These are phyloP conservation scores for Dryobotodes eremita DNA, from an alignment of 2,888 invertebrate species.

Conservation along the genomic window DNA sequence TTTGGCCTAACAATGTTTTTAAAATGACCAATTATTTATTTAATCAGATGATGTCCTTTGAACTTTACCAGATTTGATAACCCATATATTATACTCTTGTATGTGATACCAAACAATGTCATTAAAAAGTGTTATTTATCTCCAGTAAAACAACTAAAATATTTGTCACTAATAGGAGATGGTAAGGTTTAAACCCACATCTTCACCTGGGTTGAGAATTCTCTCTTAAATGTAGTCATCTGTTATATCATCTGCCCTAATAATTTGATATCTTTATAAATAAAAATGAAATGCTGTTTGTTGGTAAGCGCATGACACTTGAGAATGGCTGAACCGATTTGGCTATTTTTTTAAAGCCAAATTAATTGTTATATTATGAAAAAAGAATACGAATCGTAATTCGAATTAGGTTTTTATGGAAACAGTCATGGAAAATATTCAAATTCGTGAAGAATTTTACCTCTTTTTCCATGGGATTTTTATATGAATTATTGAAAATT, in stretches of 20 bases:
- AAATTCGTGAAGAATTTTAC: too few species aligned
- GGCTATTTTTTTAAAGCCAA: too few species aligned
- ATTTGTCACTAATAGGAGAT: neutral
- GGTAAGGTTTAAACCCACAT: neutral
- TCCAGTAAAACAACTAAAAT: neutral
- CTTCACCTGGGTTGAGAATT: neutral
- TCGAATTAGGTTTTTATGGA: too few species aligned
- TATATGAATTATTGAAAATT: too few species aligned
- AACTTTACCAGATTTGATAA: constrained; percentile 23
- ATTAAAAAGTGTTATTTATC: neutral
- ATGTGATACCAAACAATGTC: neutral
- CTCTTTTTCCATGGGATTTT: too few species aligned
- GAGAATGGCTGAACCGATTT: too few species aligned
- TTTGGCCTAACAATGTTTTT: neutral
- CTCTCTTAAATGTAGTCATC: neutral
- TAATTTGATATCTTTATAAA: too few species aligned
- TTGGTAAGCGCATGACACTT: too few species aligned
- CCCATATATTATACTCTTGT: neutral
- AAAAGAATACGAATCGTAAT: too few species aligned
- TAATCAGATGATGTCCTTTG: constrained; percentile 20
- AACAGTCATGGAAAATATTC: too few species aligned
- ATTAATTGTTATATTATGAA: too few species aligned
- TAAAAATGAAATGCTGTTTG: too few species aligned
- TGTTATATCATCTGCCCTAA: neutral
- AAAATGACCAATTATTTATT: neutral